Conservation (phyloP, 1,140 invertebrate species). For the Drosophila truncata region DNA sequence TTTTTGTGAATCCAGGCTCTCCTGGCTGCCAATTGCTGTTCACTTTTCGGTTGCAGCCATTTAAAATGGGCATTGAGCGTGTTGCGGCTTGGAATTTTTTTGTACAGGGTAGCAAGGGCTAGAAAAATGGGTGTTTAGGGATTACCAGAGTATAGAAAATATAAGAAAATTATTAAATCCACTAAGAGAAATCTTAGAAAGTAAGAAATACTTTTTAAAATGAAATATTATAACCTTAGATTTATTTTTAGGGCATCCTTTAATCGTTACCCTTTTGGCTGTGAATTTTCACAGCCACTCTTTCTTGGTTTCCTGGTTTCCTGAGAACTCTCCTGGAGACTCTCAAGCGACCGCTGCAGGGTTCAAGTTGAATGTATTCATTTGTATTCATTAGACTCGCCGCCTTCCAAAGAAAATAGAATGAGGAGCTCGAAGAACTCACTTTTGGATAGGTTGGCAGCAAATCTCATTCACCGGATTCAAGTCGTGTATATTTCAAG, state of each 20-base stretch:
- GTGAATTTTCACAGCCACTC: background rate
- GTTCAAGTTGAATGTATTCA: slow-evolving; percentile 32
- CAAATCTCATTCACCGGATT: background rate
- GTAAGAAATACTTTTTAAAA: no score
- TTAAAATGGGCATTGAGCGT: slow-evolving; percentile 67
- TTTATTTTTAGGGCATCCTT: background rate
- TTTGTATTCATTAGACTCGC: slow-evolving; percentile 42
- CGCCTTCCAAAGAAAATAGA: background rate
- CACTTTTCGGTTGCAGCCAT: slow-evolving; percentile 50
- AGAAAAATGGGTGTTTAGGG: background rate
- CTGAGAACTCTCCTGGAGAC: slow-evolving; percentile 17
- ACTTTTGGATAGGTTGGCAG: background rate
- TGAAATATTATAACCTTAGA: background rate
- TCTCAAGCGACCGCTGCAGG: slow-evolving; percentile 12
- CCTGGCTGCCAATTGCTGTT: slow-evolving; percentile 50
- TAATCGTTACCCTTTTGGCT: background rate
- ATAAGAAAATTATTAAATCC: background rate
- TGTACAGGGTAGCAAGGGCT: background rate
- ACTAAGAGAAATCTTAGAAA: background rate
- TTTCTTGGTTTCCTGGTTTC: background rate
- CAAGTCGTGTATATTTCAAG: background rate
- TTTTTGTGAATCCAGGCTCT: slow-evolving; percentile 28
- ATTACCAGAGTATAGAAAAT: background rate
- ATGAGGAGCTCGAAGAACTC: slow-evolving; percentile 4
- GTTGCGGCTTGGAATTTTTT: slow-evolving; percentile 28